These are phyloP conservation scores for Junonia oenone DNA, from an alignment of 2,888 invertebrate species.

Conservation along the genomic window DNA sequence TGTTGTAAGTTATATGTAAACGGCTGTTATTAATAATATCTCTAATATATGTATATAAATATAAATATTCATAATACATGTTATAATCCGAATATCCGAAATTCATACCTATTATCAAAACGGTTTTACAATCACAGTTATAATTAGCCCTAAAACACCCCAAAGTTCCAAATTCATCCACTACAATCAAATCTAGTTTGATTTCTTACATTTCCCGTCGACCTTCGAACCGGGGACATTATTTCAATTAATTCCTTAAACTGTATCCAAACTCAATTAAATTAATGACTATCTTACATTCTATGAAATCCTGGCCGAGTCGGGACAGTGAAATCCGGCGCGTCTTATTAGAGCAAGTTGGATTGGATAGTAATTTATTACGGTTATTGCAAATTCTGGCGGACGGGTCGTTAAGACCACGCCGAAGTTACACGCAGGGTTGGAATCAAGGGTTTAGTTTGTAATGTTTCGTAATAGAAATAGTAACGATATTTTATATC, in stretches of 20 bases:
- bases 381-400: conserved; percentile 57
- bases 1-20: too few species aligned
- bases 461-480: background rate
- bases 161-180: conserved; percentile 6
- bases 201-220: conserved; percentile 26
- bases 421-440: conserved; percentile 36
- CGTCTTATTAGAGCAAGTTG: conserved; percentile 61
- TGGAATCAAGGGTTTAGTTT: conserved; percentile 26
- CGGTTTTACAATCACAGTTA: background rate
- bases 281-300: conserved; percentile 51
- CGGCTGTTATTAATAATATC: too few species aligned
- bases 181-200: conserved; percentile 22
- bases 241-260: conserved; percentile 35
- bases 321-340: conserved; percentile 42
- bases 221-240: conserved; percentile 28
- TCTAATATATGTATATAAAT: too few species aligned
- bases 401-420: conserved; percentile 41
- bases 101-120: background rate
- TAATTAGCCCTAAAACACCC: conserved; percentile 4
- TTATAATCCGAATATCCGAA: background rate
- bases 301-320: conserved; percentile 35
- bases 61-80: background rate
- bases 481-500: background rate
- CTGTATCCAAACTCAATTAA: conserved; percentile 51
- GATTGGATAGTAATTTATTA: conserved; percentile 67